phyloP scores from a whole-genome alignment of 2,113 vertebrate genomes.

The Apodemus speciosus region DNA sequence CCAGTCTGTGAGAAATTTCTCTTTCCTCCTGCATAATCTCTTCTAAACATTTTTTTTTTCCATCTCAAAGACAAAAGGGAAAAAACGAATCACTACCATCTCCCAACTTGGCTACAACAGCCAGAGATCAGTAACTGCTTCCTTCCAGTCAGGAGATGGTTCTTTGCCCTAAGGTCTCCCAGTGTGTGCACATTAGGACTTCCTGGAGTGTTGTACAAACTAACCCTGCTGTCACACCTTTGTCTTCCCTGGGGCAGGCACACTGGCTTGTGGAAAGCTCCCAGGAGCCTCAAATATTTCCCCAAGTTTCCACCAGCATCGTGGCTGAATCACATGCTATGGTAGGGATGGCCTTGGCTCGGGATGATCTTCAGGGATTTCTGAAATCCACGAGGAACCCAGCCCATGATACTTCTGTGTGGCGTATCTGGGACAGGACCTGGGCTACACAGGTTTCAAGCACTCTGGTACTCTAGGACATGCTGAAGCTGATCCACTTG shows the following conservation, averaged over 20 bases:
- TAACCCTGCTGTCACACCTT: neutral
- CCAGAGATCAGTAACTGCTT: neutral
- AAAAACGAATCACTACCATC: neutral
- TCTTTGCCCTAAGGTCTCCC: slow-evolving; percentile 8
- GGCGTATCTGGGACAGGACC: neutral
- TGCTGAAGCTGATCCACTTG: neutral
- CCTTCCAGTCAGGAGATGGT: neutral
- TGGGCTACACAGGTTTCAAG: neutral
- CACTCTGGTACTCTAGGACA: neutral
- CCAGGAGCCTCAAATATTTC: neutral
- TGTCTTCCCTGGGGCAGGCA: neutral
- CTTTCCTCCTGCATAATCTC: neutral
- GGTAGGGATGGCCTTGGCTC: neutral
- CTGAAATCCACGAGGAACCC: neutral
- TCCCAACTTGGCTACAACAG: neutral
- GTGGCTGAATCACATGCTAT: neutral
- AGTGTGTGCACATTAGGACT: neutral
- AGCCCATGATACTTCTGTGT: too few species aligned
- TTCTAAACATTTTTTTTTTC: neutral
- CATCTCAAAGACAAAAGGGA: neutral
- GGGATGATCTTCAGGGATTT: neutral
- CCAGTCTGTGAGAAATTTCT: neutral
- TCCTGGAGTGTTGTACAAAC: neutral
- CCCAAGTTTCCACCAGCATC: neutral
- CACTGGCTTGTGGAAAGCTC: neutral